Evolutionary conservation across 2,113 vertebrate species (phyloP).

Genomic region (Hippolais icterina): DNA sequence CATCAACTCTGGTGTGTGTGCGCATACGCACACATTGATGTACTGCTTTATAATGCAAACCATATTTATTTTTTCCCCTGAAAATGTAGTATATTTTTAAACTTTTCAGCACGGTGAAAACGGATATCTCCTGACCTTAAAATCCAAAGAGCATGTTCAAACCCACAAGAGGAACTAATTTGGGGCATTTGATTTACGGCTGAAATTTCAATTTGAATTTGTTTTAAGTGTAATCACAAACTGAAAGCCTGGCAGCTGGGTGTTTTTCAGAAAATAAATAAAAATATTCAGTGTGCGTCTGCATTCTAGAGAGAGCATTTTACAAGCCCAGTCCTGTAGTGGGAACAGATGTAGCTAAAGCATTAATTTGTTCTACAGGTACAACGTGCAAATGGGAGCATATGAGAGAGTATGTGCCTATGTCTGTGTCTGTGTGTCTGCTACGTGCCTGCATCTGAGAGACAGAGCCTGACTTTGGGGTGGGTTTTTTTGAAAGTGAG

Average conservation of each 20-base stretch:
- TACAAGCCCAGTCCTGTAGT: slow-evolving; percentile 76
- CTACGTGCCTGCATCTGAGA: not conserved
- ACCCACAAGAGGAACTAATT: slow-evolving; percentile 67
- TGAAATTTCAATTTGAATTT: slow-evolving; percentile 65
- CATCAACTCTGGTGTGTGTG: not conserved
- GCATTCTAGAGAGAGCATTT: slow-evolving; percentile 62
- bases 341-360: slow-evolving; percentile 72
- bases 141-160: slow-evolving; percentile 59
- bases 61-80: not conserved
- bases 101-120: slow-evolving; percentile 64
- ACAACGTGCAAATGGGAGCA: slow-evolving; percentile 24
- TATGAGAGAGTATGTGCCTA: not conserved
- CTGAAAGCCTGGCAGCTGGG: slow-evolving; percentile 45
- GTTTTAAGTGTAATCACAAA: slow-evolving; percentile 55
- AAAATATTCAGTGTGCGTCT: slow-evolving; percentile 16
- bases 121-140: slow-evolving; percentile 52
- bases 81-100: slow-evolving; percentile 59
- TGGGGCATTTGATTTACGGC: slow-evolving; percentile 59
- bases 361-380: slow-evolving; percentile 74
- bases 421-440: not conserved
- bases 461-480: slow-evolving; percentile 35
- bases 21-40: not conserved
- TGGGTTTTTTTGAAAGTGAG: slow-evolving; percentile 11
- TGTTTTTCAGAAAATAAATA: slow-evolving; percentile 60
- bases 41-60: slow-evolving; percentile 56